Evolutionary conservation across 2,888 invertebrate species (phyloP).

Genomic region (Drosophila lutescens): DNA sequence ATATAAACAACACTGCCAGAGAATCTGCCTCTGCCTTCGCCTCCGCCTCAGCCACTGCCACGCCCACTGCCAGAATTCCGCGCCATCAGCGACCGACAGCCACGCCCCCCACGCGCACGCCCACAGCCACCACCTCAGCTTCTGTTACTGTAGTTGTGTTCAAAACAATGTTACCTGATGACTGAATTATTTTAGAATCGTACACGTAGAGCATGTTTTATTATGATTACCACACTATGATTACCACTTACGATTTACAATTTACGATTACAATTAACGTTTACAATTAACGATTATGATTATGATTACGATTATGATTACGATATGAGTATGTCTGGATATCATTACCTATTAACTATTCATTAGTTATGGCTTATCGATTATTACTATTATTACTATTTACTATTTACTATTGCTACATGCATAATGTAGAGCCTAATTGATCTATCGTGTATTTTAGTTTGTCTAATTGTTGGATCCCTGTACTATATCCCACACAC

Average conservation of each 20-base stretch:
- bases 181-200: slow-evolving; percentile 83
- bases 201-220: slow-evolving; percentile 77
- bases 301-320: slow-evolving; percentile 27
- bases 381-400: slow-evolving; percentile 43
- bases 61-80: too few relatives aligned
- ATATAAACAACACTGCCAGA: too few relatives aligned
- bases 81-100: neutral
- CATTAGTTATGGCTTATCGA: slow-evolving; percentile 44
- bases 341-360: slow-evolving; percentile 57
- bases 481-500: slow-evolving; percentile 44
- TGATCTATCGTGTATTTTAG: slow-evolving; percentile 51
- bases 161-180: slow-evolving; percentile 85
- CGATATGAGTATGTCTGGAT: slow-evolving; percentile 12
- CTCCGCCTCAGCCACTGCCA: too few relatives aligned
- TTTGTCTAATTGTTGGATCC: slow-evolving; percentile 53
- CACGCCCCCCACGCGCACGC: slow-evolving; percentile 35
- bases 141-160: slow-evolving; percentile 85
- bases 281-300: neutral
- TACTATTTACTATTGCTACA: slow-evolving; percentile 48
- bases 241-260: slow-evolving; percentile 13
- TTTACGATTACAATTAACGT: slow-evolving; percentile 2
- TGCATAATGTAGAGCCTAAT: slow-evolving; percentile 47
- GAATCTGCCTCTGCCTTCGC: too few relatives aligned
- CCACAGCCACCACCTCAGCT: slow-evolving; percentile 72
- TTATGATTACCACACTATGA: slow-evolving; percentile 33